Evolutionary conservation across 2,113 vertebrate genomes (phyloP), one percentile per base, ranked within the genome.

Genomic region (Condylura cristata): DNA sequence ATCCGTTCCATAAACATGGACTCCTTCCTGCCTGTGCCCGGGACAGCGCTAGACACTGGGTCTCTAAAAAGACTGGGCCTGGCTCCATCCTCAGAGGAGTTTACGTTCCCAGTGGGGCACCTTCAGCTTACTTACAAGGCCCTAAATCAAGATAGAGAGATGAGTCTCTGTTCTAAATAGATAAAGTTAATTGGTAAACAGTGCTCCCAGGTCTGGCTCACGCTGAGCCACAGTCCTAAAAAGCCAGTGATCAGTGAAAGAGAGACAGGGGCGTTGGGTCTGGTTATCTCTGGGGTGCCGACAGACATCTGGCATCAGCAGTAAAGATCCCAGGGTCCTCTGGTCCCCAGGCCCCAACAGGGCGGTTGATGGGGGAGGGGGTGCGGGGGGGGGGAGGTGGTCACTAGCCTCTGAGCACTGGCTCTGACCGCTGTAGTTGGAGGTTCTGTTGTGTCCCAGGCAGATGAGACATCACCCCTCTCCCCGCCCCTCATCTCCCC

Each of bases 161-260:
- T 26, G 60, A 89, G 63, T 58, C 8, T 80, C 80, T 93, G 75
- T 78, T 88, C 80, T 81, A 61, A 44, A 32, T 0, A 95, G 95
- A 96, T 95, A 93, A 90, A 90, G 61, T 39, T 14, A 2, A 37
- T 63, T 65, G 75, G 86, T 95, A 95, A 97, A 95, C 58, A 95
- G 72, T 60, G 39, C 78, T 89, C 80, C 66, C 76, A 89, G 76
- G 78, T 39, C 90, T 53, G 76, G 28, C 72, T 81, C 61, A 18
- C 0, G 20, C 60, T 16, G 86, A 93, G 61, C 44, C 72, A 58
- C 30, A 0, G 22, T 74, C 88, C 48, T 87, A 78, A 96, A 85
- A 60, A 93, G 46, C 56, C 78, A n/a, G 24, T 74, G 72, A 97
- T 95, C 85, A 93, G 68, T 32, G 80, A 92, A 86, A 94, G 74